Conservation (phyloP, 2,113 vertebrate species). For the Pelecanoides urinatrix region DNA sequence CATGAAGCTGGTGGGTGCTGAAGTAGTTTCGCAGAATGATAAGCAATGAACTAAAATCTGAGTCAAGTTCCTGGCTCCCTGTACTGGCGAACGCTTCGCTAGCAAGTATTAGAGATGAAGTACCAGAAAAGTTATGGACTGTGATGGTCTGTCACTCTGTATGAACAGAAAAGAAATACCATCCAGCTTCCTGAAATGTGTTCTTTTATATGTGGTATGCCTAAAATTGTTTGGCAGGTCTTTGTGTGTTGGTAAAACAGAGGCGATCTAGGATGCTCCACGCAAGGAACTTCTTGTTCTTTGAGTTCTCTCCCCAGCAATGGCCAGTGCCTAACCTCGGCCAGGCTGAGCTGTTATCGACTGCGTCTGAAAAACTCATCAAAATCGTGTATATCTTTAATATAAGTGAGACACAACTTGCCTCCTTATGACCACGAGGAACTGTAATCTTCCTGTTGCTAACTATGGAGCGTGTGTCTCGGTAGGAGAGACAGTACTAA, state of each 20-base stretch:
- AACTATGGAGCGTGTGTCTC: not conserved
- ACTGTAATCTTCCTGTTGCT: not conserved
- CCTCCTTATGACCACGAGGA: not conserved
- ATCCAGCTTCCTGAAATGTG: constrained; percentile 11
- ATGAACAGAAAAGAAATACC: constrained; percentile 8
- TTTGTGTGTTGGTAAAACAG: constrained; percentile 11
- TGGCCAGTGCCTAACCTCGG: not conserved
- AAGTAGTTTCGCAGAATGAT: not conserved
- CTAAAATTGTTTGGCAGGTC: constrained; percentile 16
- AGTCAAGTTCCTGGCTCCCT: constrained; percentile 1
- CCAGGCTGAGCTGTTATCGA: not conserved
- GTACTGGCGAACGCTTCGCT: rapidly evolving
- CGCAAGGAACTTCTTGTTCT: not conserved
- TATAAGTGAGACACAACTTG: not conserved
- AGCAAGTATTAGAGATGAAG: not conserved
- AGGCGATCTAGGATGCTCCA: not conserved
- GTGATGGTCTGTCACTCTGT: constrained; percentile 43
- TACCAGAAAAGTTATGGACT: constrained; percentile 34
- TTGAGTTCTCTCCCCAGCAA: not conserved
- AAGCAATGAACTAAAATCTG: constrained; percentile 22
- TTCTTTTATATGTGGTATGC: not conserved
- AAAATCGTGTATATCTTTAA: not conserved
- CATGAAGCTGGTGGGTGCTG: not conserved
- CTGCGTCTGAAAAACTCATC: not conserved
- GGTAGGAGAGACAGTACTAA: not conserved